Conservation (phyloP, 1,140 invertebrate genomes). For the Formica exsecta region DNA sequence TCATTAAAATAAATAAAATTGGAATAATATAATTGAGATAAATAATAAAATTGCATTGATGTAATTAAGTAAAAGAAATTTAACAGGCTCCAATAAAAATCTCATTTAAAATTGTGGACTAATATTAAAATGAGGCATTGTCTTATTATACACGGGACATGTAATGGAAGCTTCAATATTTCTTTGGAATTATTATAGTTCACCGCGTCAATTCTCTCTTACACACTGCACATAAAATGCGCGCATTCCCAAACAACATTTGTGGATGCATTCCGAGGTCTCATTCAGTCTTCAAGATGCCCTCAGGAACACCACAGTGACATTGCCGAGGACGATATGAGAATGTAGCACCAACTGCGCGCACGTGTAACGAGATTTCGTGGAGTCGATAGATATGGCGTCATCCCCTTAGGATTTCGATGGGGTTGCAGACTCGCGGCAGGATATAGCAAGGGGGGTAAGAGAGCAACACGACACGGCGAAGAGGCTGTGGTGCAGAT, state of each 20-base stretch:
- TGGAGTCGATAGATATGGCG: slow-evolving; percentile 71
- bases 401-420: slow-evolving; percentile 71
- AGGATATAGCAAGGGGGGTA: slow-evolving; percentile 42
- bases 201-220: background rate
- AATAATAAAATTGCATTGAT: background rate
- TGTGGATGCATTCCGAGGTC: slow-evolving; percentile 57
- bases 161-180: background rate
- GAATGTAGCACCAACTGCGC: slow-evolving; percentile 79
- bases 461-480: slow-evolving; percentile 17
- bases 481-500: slow-evolving; percentile 67
- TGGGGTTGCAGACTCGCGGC: slow-evolving; percentile 59
- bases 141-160: background rate
- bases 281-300: slow-evolving; percentile 46
- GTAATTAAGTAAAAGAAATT: background rate
- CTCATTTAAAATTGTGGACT: background rate
- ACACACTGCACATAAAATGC: background rate
- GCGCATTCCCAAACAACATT: slow-evolving; percentile 4
- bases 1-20: slow-evolving; percentile 11
- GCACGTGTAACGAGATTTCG: slow-evolving; percentile 79
- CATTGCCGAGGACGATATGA: slow-evolving; percentile 75
- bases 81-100: background rate
- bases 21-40: background rate
- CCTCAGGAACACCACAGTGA: slow-evolving; percentile 29
- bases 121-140: too few relatives aligned
- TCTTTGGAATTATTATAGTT: background rate